Base-by-base conservation (phyloP, 2,797 vertebrate genomes). In the Betta splendens region DNA sequence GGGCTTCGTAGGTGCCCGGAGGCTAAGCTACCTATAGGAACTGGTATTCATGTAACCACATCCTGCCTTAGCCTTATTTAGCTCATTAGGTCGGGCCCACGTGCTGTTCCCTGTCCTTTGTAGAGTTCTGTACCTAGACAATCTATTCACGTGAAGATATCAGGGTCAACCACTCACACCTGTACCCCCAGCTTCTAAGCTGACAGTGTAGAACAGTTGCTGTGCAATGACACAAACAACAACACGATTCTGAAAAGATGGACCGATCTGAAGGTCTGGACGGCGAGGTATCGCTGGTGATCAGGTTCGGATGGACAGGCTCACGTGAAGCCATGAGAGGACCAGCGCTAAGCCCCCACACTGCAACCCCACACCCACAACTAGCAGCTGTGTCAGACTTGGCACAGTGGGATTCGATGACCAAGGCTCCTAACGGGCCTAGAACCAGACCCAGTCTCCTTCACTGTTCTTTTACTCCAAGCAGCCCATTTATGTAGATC, bases 21-120 rank as follows among this genome's bases (percentile, higher is more conserved):
- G 56, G 66, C 59, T 65, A 53, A 75, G 60, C 66, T 70, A 79
- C 39, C 52, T 64, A 45, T 44, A 69, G 58, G 69, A 39, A 57
- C 52, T 40, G 44, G 65, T 66, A 56, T 75, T 56, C 56, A 58
- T n/a, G n/a, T 40, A 50, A 46, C 51, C 78, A 66, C 40, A 56
- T 65, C 68, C 78, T 77, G 78, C 59, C 63, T n/a, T n/a, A n/a
- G n/a, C n/a, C n/a, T 78, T 73, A 64, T 55, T 69, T 46, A 68
- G 63, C 59, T 51, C 15, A 2, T 43, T 20, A 31, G 64, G 36
- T 57, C 56, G 37, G n/a, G 36, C 46, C 31, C 49, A 25, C 44
- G 35, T 33, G 38, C 17, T 23, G 21, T 25, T 36, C 21, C 40
- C 47, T 29, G 12, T 48, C 46, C 36, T 23, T 25, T 47, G 8